Conservation (phyloP, 2,888 invertebrate species). For the Octonoba sinensis region DNA sequence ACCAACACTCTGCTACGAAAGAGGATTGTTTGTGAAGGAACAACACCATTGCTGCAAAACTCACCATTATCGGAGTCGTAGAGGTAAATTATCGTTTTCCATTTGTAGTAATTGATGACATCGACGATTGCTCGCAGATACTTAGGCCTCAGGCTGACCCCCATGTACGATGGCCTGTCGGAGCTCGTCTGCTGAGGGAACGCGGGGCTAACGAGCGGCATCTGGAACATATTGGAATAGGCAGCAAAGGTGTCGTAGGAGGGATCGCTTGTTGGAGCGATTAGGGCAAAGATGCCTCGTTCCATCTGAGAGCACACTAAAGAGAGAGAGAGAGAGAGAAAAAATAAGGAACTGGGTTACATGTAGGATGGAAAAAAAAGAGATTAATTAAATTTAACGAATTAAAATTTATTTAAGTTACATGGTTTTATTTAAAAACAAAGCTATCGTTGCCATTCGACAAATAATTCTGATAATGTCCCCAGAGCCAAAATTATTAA, state of each 20-base stretch:
- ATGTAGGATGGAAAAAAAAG: no score
- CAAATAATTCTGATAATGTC: no score
- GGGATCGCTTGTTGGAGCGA: constrained; percentile 91
- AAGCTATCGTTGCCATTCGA: no score
- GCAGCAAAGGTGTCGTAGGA: constrained; percentile 94
- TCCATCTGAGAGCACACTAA: constrained; percentile 92
- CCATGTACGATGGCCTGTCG: constrained; percentile 70
- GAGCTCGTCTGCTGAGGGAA: constrained; percentile 56
- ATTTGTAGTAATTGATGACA: constrained; percentile 91
- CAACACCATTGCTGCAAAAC: constrained; percentile 69
- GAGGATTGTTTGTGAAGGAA: no score
- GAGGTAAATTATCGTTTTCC: constrained; percentile 89
- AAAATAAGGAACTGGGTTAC: neutral
- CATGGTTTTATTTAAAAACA: no score
- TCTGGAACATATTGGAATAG: constrained; percentile 92
- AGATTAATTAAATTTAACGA: no score
- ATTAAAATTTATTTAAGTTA: no score
- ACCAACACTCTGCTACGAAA: no score
- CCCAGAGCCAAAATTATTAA: no score
- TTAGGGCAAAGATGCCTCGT: constrained; percentile 88
- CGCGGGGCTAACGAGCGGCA: constrained; percentile 65
- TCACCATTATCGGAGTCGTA: constrained; percentile 92
- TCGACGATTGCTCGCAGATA: constrained; percentile 96
- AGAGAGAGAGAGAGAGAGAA: constrained; percentile 69
- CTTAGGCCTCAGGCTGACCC: constrained; percentile 91